Evolutionary conservation across 2,888 invertebrate genomes (phyloP).

Genomic region (Eristalinus aeneus): DNA sequence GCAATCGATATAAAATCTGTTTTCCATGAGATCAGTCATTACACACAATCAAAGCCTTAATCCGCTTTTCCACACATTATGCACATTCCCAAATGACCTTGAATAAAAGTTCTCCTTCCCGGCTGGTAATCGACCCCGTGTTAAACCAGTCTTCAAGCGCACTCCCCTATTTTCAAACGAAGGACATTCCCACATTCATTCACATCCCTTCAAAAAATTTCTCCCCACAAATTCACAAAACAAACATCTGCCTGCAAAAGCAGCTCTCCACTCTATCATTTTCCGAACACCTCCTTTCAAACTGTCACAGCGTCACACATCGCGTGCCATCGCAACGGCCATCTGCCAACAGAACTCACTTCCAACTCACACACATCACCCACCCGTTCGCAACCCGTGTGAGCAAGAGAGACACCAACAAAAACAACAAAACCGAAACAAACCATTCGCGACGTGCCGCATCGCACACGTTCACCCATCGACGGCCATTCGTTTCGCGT

Average conservation of each 20-base stretch:
- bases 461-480: slow-evolving; percentile 41
- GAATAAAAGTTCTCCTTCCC: too few species aligned
- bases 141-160: background rate
- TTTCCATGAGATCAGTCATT: too few species aligned
- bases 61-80: too few species aligned
- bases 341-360: slow-evolving; percentile 51
- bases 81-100: too few species aligned
- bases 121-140: background rate
- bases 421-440: slow-evolving; percentile 66
- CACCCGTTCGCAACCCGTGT: background rate
- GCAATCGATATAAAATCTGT: too few species aligned
- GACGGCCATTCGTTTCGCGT: slow-evolving; percentile 60
- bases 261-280: slow-evolving; percentile 20
- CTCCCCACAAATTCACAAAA: background rate
- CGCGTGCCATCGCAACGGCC: slow-evolving; percentile 28
- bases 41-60: too few species aligned
- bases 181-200: background rate
- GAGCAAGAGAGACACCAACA: slow-evolving; percentile 58
- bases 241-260: slow-evolving; percentile 17
- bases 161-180: background rate
- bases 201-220: background rate
- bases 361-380: slow-evolving; percentile 21
- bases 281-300: slow-evolving; percentile 25
- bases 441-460: slow-evolving; percentile 16
- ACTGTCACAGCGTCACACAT: slow-evolving; percentile 35